Conservation (phyloP, 2,888 invertebrate genomes). For the Torymus aiolomorphi region DNA sequence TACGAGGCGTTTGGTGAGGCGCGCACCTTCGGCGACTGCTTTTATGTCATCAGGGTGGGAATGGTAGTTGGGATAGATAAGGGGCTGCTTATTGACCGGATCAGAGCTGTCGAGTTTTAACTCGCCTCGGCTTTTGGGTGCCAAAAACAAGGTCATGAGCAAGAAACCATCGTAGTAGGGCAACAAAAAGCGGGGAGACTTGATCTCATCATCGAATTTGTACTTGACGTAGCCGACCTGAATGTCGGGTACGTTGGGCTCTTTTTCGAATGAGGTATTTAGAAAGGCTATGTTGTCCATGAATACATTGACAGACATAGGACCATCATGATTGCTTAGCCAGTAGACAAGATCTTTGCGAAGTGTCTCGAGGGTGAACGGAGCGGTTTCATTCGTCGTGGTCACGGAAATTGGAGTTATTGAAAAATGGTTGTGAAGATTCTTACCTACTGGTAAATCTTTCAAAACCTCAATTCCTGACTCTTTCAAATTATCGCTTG, state of each 20-base stretch:
- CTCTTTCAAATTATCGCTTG: slow-evolving; percentile 70
- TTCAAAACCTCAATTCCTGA: slow-evolving; percentile 71
- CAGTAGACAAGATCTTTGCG: slow-evolving; percentile 75
- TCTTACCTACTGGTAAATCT: slow-evolving; percentile 75
- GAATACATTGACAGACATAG: slow-evolving; percentile 69
- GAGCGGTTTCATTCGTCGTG: slow-evolving; percentile 62
- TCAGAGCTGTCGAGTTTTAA: slow-evolving; percentile 57
- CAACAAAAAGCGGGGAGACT: background rate
- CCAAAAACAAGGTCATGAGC: slow-evolving; percentile 43
- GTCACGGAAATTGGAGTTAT: slow-evolving; percentile 72
- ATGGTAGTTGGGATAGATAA: slow-evolving; percentile 44
- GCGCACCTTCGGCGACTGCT: slow-evolving; percentile 25
- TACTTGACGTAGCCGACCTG: slow-evolving; percentile 76
- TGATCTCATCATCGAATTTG: slow-evolving; percentile 4
- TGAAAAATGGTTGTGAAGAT: slow-evolving; percentile 77
- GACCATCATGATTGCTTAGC: slow-evolving; percentile 76
- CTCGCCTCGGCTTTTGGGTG: slow-evolving; percentile 58
- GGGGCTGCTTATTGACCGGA: slow-evolving; percentile 21
- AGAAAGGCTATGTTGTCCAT: slow-evolving; percentile 80
- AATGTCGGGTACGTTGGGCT: slow-evolving; percentile 79
- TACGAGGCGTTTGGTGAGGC: slow-evolving; percentile 11
- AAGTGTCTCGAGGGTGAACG: slow-evolving; percentile 66
- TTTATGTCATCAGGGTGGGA: slow-evolving; percentile 33
- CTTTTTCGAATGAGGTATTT: slow-evolving; percentile 78
- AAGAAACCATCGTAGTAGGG: slow-evolving; percentile 58